Evolutionary conservation across 1,140 invertebrate genomes (phyloP).

Genomic region (Drosophila takahashii): DNA sequence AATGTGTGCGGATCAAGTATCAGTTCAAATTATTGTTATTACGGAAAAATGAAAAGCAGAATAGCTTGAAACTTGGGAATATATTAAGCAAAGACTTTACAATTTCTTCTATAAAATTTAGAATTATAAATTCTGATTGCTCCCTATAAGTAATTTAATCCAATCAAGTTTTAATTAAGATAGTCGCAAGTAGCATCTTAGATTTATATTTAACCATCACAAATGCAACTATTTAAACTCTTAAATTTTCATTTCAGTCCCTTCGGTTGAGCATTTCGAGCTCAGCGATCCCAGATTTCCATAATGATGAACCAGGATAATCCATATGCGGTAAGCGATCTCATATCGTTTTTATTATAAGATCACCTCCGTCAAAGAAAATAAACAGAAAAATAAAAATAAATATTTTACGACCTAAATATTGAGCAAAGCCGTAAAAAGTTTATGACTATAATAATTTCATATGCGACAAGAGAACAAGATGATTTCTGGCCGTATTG

Average conservation of each 20-base stretch:
- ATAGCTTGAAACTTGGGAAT: too few species aligned
- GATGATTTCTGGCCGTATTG: constrained; percentile 19
- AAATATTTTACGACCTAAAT: constrained; percentile 70
- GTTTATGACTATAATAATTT: constrained; percentile 60
- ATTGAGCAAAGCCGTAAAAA: constrained; percentile 62
- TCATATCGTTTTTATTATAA: constrained; percentile 12
- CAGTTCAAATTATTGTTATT: constrained; percentile 28
- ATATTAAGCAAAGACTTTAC: too few species aligned
- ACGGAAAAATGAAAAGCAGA: background rate
- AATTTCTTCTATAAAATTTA: too few species aligned
- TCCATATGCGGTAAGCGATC: constrained; percentile 82
- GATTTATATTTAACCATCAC: too few species aligned
- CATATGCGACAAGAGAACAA: constrained; percentile 35
- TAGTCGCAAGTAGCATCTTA: too few species aligned
- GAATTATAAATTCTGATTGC: too few species aligned
- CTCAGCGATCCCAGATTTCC: constrained; percentile 10
- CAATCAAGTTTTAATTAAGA: too few species aligned
- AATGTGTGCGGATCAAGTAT: constrained; percentile 28
- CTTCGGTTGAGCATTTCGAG: constrained; percentile 5
- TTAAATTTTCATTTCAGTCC: constrained; percentile 34
- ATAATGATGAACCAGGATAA: constrained; percentile 83
- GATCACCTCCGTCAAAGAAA: background rate
- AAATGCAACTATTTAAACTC: background rate
- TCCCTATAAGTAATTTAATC: too few species aligned
- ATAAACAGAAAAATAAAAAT: constrained; percentile 21